phyloP scores from a whole-genome alignment of 1,140 invertebrate species.

The Paraescarpia echinospica region DNA sequence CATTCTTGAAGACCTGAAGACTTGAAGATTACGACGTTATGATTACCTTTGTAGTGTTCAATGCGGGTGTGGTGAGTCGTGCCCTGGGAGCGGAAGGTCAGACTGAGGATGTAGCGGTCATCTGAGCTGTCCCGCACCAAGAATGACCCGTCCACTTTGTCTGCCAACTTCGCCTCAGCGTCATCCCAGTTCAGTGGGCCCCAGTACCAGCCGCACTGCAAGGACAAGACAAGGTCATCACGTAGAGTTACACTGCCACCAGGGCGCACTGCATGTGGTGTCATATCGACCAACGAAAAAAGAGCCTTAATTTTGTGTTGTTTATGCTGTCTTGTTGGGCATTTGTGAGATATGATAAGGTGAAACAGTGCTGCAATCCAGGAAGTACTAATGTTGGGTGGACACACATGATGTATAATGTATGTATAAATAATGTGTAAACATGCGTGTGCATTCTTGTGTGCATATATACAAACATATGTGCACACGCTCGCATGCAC shows the following conservation, averaged over 20 bases:
- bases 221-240: constrained; percentile 32
- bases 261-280: neutral
- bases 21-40: too few relatives aligned
- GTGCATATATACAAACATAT: too few relatives aligned
- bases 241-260: neutral
- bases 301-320: neutral
- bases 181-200: constrained; percentile 91
- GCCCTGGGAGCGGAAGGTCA: constrained; percentile 93
- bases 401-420: neutral
- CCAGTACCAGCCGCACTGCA: constrained; percentile 97
- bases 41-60: constrained; percentile 91
- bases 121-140: constrained; percentile 96
- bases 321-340: neutral
- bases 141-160: constrained; percentile 89
- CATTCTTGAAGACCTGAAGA: too few relatives aligned
- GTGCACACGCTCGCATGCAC: too few relatives aligned
- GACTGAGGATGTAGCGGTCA: constrained; percentile 94
- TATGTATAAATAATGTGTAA: neutral
- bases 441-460: neutral
- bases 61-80: constrained; percentile 92
- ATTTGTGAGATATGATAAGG: neutral
- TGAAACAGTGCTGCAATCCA: neutral
- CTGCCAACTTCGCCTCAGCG: constrained; percentile 88
- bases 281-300: neutral
- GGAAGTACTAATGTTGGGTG: neutral